Percentiles rank a stretch among this genome's conserved stretches.
Evolutionary conservation across 2,113 vertebrate species (phyloP).

Genomic region (Antechinus stuartii): DNA sequence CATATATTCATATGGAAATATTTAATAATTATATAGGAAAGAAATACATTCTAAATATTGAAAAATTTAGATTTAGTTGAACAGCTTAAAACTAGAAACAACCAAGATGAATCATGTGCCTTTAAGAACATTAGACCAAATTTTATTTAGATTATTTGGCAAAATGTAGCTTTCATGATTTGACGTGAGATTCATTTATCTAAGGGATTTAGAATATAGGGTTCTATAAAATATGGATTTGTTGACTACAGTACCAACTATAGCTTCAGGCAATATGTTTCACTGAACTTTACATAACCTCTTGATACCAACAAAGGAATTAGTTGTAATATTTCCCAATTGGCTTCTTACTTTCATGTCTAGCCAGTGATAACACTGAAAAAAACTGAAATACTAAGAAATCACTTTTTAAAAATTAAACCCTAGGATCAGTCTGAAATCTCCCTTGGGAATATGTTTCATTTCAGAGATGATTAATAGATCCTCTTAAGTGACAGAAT

Average conservation of each 20-base stretch:
- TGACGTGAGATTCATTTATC: slow-evolving; percentile 81
- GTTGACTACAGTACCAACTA: slow-evolving; percentile 79
- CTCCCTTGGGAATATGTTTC: slow-evolving; percentile 86
- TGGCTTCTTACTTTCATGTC: slow-evolving; percentile 90
- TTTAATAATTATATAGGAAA: slow-evolving; percentile 39
- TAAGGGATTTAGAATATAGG: slow-evolving; percentile 77
- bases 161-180: slow-evolving; percentile 71
- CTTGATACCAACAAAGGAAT: slow-evolving; percentile 90
- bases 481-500: slow-evolving; percentile 86
- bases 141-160: slow-evolving; percentile 68
- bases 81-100: slow-evolving; percentile 3
- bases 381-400: slow-evolving; percentile 90
- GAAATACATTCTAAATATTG: neutral
- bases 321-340: slow-evolving; percentile 88
- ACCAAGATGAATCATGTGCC: slow-evolving; percentile 38
- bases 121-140: slow-evolving; percentile 56
- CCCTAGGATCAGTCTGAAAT: slow-evolving; percentile 83
- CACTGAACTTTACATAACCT: slow-evolving; percentile 92
- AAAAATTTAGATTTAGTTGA: slow-evolving; percentile 36
- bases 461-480: slow-evolving; percentile 90
- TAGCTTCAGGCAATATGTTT: slow-evolving; percentile 84
- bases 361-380: slow-evolving; percentile 90
- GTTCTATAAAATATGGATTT: slow-evolving; percentile 82
- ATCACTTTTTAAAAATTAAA: slow-evolving; percentile 87
- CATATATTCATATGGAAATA: slow-evolving; percentile 43